phyloP scores from a whole-genome alignment of 2,888 invertebrate species.

The Tipula unca region DNA sequence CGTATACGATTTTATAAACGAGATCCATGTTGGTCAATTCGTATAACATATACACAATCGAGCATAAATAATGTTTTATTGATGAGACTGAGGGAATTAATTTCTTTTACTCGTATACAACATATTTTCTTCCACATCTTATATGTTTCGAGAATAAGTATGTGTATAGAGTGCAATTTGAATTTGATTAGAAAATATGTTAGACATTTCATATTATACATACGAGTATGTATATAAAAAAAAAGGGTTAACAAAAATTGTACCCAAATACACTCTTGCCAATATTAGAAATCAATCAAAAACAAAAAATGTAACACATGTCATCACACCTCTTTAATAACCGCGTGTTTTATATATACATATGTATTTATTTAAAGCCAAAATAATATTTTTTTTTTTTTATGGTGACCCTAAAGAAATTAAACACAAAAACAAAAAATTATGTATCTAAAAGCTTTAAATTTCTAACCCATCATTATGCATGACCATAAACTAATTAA shows the following conservation, averaged over 20 bases:
- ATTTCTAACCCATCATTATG: neutral
- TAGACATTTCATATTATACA: neutral
- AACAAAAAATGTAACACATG: neutral
- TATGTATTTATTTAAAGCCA: neutral
- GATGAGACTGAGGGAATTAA: neutral
- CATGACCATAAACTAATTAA: neutral
- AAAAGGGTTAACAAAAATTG: no score
- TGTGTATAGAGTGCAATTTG: neutral
- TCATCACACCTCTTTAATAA: neutral
- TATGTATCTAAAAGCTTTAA: neutral
- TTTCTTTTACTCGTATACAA: neutral
- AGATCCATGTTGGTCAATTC: slow-evolving; percentile 14
- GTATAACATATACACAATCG: neutral
- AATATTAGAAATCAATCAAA: no score
- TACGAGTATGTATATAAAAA: neutral
- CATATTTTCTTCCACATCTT: neutral
- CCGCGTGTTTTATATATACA: neutral
- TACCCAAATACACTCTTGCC: no score
- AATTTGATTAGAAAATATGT: neutral
- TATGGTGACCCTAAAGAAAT: neutral
- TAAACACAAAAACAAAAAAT: no score
- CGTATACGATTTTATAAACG: neutral
- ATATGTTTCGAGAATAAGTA: neutral
- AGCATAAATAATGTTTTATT: neutral
- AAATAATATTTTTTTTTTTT: neutral